Base-by-base conservation (phyloP, 2,797 vertebrate species). In the Spondyliosoma cantharus region DNA sequence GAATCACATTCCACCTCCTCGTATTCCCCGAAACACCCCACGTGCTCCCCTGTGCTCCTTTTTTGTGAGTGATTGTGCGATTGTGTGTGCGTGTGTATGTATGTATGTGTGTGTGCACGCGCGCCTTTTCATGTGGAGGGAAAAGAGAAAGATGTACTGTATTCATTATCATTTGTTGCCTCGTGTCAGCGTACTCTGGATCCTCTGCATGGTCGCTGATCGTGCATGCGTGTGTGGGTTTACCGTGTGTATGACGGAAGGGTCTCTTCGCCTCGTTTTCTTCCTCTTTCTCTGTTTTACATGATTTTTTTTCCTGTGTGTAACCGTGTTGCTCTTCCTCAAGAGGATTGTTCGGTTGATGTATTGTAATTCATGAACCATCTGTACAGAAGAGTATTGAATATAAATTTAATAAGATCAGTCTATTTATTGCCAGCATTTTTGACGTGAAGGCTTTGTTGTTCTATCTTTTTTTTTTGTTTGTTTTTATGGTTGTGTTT, bases 381-480 rank as follows among this genome's bases (percentile, higher is more conserved):
- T 93, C 93, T 96, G 94, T 95, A 95, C 94, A 95, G 94, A 95
- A 93, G 86, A 93, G 90, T 93, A 89, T 91, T 89, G 90, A 90
- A 90, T 85, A 90, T 93, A 90, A 91, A 91, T 93, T 91, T 87
- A 90, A 90, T 86, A 91, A 93, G 87, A 91, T 91, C 90, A 92
- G 68, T 87, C 71, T 95, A 96, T 96, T 96, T 96, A 96, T 95
- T 95, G 92, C 90, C 88, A 87, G 90, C 87, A 74, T 91, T 90
- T 89, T 88, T 85, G 76, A 91, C 32, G 82, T 86, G 80, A 88
- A 89, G 66, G 81, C 91, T 89, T 91, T 59, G 78, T 87, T 50
- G 82, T 84, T 85, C 74, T 84, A 77, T 86, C 67, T 80, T 59
- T 37, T 37, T 29, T 82, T 83, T 69, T 27, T 3, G 6, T 82